Percentiles rank a stretch among this genome's conserved stretches.
These are phyloP conservation scores for Thalassoma bifasciatum DNA, from an alignment of 2,113 vertebrate genomes.

Conservation along the genomic window DNA sequence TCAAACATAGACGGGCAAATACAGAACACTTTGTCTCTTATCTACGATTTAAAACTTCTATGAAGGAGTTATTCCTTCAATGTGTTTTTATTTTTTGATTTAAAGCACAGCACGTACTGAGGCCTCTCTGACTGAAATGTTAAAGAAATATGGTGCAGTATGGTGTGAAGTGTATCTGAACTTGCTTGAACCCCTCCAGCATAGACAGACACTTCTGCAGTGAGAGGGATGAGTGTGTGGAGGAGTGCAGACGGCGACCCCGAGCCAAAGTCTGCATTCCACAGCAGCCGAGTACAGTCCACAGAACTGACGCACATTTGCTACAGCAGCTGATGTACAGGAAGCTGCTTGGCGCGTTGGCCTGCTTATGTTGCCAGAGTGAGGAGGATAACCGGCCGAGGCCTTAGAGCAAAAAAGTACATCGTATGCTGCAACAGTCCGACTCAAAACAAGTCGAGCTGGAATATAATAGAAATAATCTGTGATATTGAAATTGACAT, in stretches of 20 bases:
- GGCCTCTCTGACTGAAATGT: constrained; percentile 2
- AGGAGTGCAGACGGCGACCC: constrained; percentile 62
- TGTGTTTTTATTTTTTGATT: background rate
- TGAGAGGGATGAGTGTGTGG: constrained; percentile 47
- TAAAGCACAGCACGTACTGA: background rate
- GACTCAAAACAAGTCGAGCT: constrained; percentile 30
- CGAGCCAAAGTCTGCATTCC: constrained; percentile 78
- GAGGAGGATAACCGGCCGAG: constrained; percentile 31
- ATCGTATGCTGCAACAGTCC: constrained; percentile 29
- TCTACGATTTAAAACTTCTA: background rate
- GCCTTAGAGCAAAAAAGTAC: constrained; percentile 31
- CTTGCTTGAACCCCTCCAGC: constrained; percentile 53
- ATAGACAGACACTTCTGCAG: constrained; percentile 55
- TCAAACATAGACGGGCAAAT: background rate
- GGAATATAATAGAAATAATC: constrained; percentile 30
- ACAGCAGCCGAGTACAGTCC: constrained; percentile 53
- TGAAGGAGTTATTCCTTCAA: background rate
- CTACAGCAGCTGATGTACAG: constrained; percentile 84
- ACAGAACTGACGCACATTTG: constrained; percentile 56
- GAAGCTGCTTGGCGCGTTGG: constrained; percentile 70
- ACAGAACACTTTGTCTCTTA: background rate
- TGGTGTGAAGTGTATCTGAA: constrained; percentile 48
- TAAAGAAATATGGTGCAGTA: constrained; percentile 1
- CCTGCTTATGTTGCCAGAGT: constrained; percentile 36
- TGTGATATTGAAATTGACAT: constrained; percentile 49